A percentile compares a stretch with the other conserved stretches of the same genome.
phyloP scores from a whole-genome alignment of 2,888 invertebrate genomes.

The Ypsolopha scabrella region DNA sequence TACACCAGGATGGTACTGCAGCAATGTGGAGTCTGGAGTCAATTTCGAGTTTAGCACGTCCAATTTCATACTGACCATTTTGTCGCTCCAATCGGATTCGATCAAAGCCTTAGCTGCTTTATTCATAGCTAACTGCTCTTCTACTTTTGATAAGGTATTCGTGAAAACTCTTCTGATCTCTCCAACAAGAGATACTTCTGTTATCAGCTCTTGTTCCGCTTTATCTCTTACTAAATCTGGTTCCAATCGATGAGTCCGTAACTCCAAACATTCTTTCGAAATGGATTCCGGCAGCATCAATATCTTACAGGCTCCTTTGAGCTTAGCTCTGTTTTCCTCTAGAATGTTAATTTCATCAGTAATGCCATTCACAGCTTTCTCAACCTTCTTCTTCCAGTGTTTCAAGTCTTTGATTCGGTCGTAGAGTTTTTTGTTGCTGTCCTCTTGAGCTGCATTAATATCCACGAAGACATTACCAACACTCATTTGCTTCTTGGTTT shows the following conservation, averaged over 20 bases:
- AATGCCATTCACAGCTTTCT: conserved; percentile 72
- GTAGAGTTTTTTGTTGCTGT: conserved; percentile 40
- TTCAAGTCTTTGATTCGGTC: conserved; percentile 52
- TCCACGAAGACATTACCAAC: conserved; percentile 69
- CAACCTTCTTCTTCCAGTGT: conserved; percentile 77
- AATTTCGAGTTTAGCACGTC: conserved; percentile 77
- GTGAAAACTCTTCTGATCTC: conserved; percentile 75
- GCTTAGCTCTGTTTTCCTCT: conserved; percentile 72
- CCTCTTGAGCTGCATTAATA: conserved; percentile 62
- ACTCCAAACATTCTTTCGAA: conserved; percentile 76
- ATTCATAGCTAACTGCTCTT: conserved; percentile 77
- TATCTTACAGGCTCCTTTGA: conserved; percentile 76
- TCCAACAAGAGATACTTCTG: conserved; percentile 79
- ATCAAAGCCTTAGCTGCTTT: conserved; percentile 82
- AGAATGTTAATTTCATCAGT: conserved; percentile 75
- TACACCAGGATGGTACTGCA: conserved; percentile 83
- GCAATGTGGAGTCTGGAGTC: conserved; percentile 73
- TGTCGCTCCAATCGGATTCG: conserved; percentile 93
- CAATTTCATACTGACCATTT: conserved; percentile 78
- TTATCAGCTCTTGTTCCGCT: conserved; percentile 84
- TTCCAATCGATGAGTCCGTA: conserved; percentile 77
- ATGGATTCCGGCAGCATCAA: conserved; percentile 80
- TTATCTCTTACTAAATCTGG: conserved; percentile 82
- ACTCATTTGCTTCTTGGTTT: conserved; percentile 29
- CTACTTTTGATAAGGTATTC: conserved; percentile 74